Base-by-base conservation (phyloP, 2,113 vertebrate species). In the Varanus komodoensis region DNA sequence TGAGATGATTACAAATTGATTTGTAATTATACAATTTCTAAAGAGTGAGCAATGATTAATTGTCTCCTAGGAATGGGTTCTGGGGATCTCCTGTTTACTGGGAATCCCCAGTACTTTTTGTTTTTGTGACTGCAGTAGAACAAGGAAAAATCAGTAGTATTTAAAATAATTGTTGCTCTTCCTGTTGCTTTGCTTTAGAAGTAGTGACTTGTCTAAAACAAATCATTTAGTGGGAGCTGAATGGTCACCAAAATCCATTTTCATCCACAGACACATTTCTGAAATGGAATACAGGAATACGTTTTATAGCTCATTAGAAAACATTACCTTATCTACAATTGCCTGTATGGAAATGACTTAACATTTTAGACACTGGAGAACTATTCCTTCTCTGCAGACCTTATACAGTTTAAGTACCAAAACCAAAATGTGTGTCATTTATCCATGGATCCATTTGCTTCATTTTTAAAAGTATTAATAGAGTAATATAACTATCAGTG, bases 21-120 rank as follows among this genome's bases (percentile, higher is more conserved):
- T 75, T 87, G 11, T 86, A 92, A 85, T 92, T 90, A 90, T 87
- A 91, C 32, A 52, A 93, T 0, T 54, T 19, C 29, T 87, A 82
- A 88, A 89, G 25, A 85, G 86, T 90, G 71, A 0, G 0, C 85
- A 85, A 15, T 91, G 87, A 90, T 91, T 91, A 92, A 94, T 93
- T 54, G 50, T 29, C 38, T 92, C 50, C 74, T 81, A 0, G 0
- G 29, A 23, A n/a, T 52, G 11, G 38, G 8, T 32, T 17, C 19
- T 89, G 61, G 3, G 19, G 23, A 52, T 73, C n/a, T 68, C 17
- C 27, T 12, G 11, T 12, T 12, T 12, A 7, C 32, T 23, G 38
- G 38, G 38, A 3, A 32, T 8, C 44, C 67, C 25, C 75, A 73
- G 3, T 92, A 89, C 84, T 67, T 23, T 89, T 90, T 89, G 67